Base-by-base conservation (phyloP, 2,797 vertebrate species). In the Selene dorsalis region DNA sequence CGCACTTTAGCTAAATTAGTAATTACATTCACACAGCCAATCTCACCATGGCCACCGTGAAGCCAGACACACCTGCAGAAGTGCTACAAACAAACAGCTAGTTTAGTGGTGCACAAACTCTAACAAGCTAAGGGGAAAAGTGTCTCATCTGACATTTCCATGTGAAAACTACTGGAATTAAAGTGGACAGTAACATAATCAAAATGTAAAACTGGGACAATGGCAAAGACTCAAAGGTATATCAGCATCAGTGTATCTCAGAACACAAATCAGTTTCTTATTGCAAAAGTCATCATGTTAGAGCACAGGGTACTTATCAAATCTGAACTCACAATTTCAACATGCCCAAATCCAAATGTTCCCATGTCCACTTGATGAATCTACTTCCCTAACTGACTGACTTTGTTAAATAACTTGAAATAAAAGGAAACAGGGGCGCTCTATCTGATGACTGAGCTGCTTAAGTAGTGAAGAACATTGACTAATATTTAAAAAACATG, bases 1-100 rank as follows among this genome's bases (percentile, higher is more conserved):
- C 66, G 65, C 92, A 93, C 92, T 94, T 93, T 92, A 90, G 88
- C 90, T 94, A 95, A 95, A 95, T 94, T 93, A 94, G 91, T 92
- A 94, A 95, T 94, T 94, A 94, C 90, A 94, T 88, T 91, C 89
- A 74, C 93, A 89, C 84, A 92, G 88, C 89, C 93, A 93, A 91
- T 94, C 92, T 94, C 91, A 79, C 90, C 84, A 63, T 77, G 86
- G 84, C 82, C 84, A 84, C 89, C 59, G 65, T 72, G 76, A 94
- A 94, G 86, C 86, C 73, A 89, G 85, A 88, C 88, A 91, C 93
- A 94, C 94, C 92, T 95, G 90, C 92, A 86, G 69, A 81, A 87
- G 89, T 64, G 52, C 76, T 85, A 76, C 89, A 92, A 91, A 95
- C 85, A 91, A 92, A 89, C 83, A 82, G 79, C 77, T 89, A 89